Evolutionary conservation across 2,797 vertebrate species (phyloP), one percentile per base, ranked within the genome.

Genomic region (Scolopax rusticola): DNA sequence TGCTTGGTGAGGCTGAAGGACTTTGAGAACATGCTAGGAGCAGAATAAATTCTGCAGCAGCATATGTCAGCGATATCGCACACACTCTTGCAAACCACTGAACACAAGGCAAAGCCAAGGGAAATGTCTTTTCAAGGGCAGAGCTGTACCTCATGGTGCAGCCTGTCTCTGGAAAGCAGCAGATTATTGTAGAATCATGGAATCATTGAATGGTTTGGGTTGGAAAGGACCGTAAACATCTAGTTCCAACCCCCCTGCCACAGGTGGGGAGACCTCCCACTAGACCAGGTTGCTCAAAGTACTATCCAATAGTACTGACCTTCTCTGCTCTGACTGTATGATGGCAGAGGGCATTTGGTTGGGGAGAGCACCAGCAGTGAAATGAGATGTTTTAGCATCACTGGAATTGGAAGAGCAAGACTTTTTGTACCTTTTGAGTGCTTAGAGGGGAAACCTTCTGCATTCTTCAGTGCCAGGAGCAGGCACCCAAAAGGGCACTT

Each of bases 111-210:
- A 87, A 75, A 89, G 75, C 75, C 1, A 0, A 78, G 30, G 56
- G 47, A 92, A 84, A 60, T 65, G 41, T 78, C 47, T 70, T 51
- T 78, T 92, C 75, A 88, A 90, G 92, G 79, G 30, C 61, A 83
- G 43, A 83, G 40, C 30, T 70, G 36, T 24, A 28, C 41, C 38
- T 61, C 47, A 19, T 0, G 2, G 33, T 1, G 1, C 38, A 85
- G 59, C 45, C 21, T 25, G 9, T 3, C n/a, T 30, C 78, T 32
- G n/a, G 28, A 24, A 76, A 88, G 4, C 38, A 57, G 48, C 41
- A 48, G 51, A 36, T 70, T 32, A 63, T 80, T 53, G 23, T 25
- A 59, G 36, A 60, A 38, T 38, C 25, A 38, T 38, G 12, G 25
- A 18, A 27, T 60, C 25, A 27, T 38, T 17, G 25, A 18, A 60